These are phyloP conservation scores for Apistogramma diplotaenia DNA, from an alignment of 2,113 vertebrate genomes.

Conservation along the genomic window DNA sequence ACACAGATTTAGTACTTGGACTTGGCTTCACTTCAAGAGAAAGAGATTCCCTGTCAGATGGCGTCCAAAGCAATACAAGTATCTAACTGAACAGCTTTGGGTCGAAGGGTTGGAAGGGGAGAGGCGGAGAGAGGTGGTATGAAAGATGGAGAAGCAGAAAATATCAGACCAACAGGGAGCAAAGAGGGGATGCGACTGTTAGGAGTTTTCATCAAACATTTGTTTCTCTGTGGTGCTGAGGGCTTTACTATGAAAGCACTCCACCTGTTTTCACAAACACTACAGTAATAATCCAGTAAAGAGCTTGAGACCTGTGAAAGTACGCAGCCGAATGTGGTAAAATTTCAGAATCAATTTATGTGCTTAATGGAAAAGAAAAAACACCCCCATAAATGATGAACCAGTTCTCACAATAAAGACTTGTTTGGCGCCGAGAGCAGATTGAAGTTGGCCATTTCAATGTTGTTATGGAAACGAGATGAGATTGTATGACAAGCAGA, in stretches of 20 bases:
- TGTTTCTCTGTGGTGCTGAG: constrained; percentile 1
- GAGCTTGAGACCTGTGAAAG: not conserved
- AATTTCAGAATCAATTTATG: not conserved
- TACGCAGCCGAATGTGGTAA: not conserved
- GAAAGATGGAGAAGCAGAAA: not conserved
- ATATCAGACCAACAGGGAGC: not conserved
- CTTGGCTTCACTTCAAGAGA: not conserved
- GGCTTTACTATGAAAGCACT: constrained; percentile 2
- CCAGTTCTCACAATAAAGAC: constrained; percentile 1
- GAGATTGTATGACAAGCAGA: constrained; percentile 59
- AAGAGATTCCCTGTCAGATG: constrained; percentile 12
- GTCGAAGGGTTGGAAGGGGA: not conserved
- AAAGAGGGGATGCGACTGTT: not conserved
- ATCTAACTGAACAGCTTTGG: constrained; percentile 3
- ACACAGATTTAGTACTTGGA: not conserved
- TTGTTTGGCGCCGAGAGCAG: constrained; percentile 42
- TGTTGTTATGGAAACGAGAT: constrained; percentile 78
- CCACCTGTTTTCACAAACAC: constrained; percentile 20
- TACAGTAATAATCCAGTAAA: constrained; percentile 5
- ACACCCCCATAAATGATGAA: not conserved
- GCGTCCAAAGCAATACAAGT: not conserved
- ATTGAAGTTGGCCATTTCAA: constrained; percentile 58
- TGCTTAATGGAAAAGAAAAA: not conserved
- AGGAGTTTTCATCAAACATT: constrained; percentile 24
- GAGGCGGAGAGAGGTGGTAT: not conserved